phyloP scores from a whole-genome alignment of 2,888 invertebrate species.

The Silvanus unidentatus region DNA sequence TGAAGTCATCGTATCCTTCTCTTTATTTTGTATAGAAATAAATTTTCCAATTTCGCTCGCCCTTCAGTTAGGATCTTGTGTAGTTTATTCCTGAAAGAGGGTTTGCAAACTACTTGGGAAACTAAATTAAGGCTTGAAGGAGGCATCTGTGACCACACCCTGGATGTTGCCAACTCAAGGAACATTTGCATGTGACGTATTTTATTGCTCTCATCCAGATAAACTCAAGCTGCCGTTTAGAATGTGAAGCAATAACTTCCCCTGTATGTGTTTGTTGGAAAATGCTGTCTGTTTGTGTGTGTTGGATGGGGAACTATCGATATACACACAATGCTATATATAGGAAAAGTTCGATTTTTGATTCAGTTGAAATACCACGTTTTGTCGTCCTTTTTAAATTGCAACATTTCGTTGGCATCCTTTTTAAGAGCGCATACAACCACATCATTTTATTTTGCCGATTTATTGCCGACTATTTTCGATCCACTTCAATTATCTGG shows the following conservation, averaged over 20 bases:
- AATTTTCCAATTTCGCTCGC: conserved; percentile 46
- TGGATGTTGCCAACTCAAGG: conserved; percentile 41
- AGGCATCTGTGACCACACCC: conserved; percentile 49
- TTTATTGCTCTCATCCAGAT: conserved; percentile 45
- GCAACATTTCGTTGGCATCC: background rate
- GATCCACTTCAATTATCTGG: no score
- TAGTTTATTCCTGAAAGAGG: conserved; percentile 39
- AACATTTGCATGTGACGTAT: conserved; percentile 50
- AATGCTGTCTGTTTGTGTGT: background rate
- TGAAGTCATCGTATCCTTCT: conserved; percentile 33
- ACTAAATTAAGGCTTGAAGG: conserved; percentile 47
- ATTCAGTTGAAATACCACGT: conserved; percentile 9
- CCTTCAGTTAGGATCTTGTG: conserved; percentile 34
- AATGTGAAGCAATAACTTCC: conserved; percentile 21
- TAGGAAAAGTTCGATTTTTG: conserved; percentile 9
- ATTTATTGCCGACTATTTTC: no score
- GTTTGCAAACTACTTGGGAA: conserved; percentile 45
- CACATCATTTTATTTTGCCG: no score
- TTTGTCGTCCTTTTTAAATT: conserved; percentile 5
- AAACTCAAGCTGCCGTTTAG: conserved; percentile 24
- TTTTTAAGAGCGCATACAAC: no score
- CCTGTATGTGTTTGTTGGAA: background rate
- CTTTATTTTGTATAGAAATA: conserved; percentile 43
- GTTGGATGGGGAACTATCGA: conserved; percentile 13
- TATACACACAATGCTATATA: conserved; percentile 5